Conservation (phyloP, 1,140 invertebrate species). For the Pseudomyrmex pallidus region DNA sequence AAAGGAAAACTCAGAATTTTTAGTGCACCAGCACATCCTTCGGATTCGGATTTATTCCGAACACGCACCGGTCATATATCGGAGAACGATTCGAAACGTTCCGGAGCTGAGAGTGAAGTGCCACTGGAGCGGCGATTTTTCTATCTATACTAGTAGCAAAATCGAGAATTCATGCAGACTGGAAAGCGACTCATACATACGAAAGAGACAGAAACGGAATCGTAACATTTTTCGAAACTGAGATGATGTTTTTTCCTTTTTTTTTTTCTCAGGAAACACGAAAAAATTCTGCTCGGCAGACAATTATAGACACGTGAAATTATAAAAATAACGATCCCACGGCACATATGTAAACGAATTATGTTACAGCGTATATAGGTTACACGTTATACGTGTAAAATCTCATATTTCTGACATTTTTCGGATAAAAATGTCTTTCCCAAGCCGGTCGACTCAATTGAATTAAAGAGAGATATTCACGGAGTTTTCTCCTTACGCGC, state of each 20-base stretch:
- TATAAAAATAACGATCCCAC: too few relatives aligned
- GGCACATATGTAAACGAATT: not conserved
- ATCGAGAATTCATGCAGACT: slow-evolving; percentile 44
- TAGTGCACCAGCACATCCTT: slow-evolving; percentile 14
- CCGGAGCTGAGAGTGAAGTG: slow-evolving; percentile 16
- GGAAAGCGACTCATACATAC: not conserved
- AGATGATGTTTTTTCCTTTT: not conserved
- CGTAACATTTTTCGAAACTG: not conserved
- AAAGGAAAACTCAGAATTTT: slow-evolving; percentile 49
- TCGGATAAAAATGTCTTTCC: slow-evolving; percentile 1
- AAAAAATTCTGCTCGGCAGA: not conserved
- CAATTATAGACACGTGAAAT: too few relatives aligned
- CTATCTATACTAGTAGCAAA: slow-evolving; percentile 35
- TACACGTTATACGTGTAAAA: not conserved
- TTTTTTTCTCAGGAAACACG: not conserved
- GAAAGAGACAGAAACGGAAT: slow-evolving; percentile 7
- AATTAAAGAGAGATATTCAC: slow-evolving; percentile 14
- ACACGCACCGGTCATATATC: slow-evolving; percentile 34
- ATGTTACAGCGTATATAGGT: not conserved
- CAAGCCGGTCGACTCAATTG: slow-evolving; percentile 3
- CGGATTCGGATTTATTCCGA: slow-evolving; percentile 46
- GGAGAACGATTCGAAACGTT: slow-evolving; percentile 56
- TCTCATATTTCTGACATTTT: not conserved
- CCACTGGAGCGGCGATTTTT: slow-evolving; percentile 34
- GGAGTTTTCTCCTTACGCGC: not conserved